Evolutionary conservation across 2,888 invertebrate genomes (phyloP), one percentile per base, ranked within the genome.

Genomic region (Ptilodon capucinus): DNA sequence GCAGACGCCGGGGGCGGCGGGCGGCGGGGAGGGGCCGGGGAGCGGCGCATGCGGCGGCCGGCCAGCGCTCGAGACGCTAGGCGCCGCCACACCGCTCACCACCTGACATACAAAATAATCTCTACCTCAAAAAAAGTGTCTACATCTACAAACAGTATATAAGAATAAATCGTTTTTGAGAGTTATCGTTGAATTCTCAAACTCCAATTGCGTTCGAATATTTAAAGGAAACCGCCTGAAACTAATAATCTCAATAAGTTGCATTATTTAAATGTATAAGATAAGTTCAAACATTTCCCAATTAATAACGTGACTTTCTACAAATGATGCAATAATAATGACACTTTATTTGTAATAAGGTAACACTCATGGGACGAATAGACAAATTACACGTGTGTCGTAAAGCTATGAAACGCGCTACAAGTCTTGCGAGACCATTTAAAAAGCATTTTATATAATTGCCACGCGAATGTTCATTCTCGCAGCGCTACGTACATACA

Each of bases 41-140:
- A 69, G 59, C 57, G 62, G 68, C 64, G 65, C 68, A 66, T 38
- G 60, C 60, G 67, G 70, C 65, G 66, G 69, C 57, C 55, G 64
- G 64, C 57, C 59, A 59, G 64, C 67, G 67, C 49, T 63, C 60
- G 50, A 60, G 64, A 49, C 76, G 72, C 76, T 79, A 77, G 75
- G 76, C 84, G 84, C 82, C 86, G 82, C 88, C 84, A 85, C 88
- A 84, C 88, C 89, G 85, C 88, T 89, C 91, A 89, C 91, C 91
- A 89, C 91, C 91, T 91, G 76, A 18, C n/a, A 28, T 43, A 49
- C 36, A 46, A 25, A 38, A 36, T 5, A 4, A 6, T 8, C 4
- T n/a, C 11, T 28, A 28, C 28, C n/a, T 28, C n/a, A 28, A 28
- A 28, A n/a, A 25, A 28, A 28, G 28, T 3, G 11, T n/a, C n/a